Evolutionary conservation across 2,113 vertebrate species (phyloP), one percentile per base, ranked within the genome.

Genomic region (Andinoacara biseriatus): DNA sequence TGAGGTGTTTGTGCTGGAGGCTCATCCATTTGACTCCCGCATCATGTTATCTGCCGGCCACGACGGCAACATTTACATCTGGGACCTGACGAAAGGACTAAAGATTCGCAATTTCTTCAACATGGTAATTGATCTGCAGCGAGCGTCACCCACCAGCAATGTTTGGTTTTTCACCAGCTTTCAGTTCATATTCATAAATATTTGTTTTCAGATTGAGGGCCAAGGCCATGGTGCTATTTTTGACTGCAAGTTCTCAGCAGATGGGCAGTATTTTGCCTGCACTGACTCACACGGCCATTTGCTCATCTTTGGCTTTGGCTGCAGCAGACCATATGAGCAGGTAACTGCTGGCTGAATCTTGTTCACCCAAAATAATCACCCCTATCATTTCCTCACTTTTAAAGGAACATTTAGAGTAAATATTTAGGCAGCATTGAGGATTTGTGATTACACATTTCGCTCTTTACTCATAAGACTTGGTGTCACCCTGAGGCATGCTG

Each of bases 31-130:
- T 88, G 98, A 99, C 94, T 96, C 97, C 84, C 96, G 98, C 87
- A 98, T 99, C 87, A 96, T 99, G 85, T 95, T 99, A n/a, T 99
- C 98, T 0, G 98, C 98, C 0, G 98, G 98, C 58, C 98, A 99
- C 0, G 98, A 99, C 80, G 98, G 98, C 75, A 99, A 99, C 93
- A 98, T 99, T 93, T 98, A 97, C 89, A 95, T 99, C 88, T 99
- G 98, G 98, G 98, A 99, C 87, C 96, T 99, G 89, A 95, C 96
- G 86, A 98, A 95, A 94, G 98, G 98, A 89, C 94, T 94, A 65
- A 99, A 98, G 95, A 98, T 99, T 76, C 96, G 98, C 63, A 99
- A 99, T 95, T 99, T 97, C 90, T 99, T 99, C 82, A 99, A 99
- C 90, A 99, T 99, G 98, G 98, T 99, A 95, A 96, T 90, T 35